Evolutionary conservation across 1,140 invertebrate genomes (phyloP), one percentile per base, ranked within the genome.

Genomic region (Ephestia elutella): DNA sequence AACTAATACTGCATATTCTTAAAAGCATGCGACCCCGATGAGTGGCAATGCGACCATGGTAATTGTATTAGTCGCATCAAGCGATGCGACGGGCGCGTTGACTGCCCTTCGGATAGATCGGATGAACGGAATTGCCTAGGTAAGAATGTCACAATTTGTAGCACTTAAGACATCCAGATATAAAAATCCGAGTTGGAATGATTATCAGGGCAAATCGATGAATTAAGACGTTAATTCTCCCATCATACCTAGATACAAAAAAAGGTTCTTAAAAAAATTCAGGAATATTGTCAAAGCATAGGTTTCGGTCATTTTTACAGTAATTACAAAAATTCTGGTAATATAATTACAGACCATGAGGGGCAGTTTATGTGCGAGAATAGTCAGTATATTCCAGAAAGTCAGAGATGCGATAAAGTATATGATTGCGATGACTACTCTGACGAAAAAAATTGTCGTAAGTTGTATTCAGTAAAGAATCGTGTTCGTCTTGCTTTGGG

Each of bases 361-460:
- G 86, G 89, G 70, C 90, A 93, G 86, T 96, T 94, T 89, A 91
- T 81, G 77, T 95, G 95, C 86, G 83, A 86, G 72, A 91, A 91
- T 74, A 93, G 93, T 70, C 89, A 90, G 68, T 92, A 92, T 77
- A 92, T 95, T 79, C 86, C 90, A 54, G 80, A 89, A 68, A 85
- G 88, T 70, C 83, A 90, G 75, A 89, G 90, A 80, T 94, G 94
- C 87, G 92, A 94, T 89, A 90, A 91, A 56, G 81, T 87, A 62
- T 90, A 91, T 72, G 92, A 94, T 89, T 95, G 94, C 89, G 82
- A 76, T 62, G 93, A 94, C 89, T 91, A 91, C 82, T 92, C 92
- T 67, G 94, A 94, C 77, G 93, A 94, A 89, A 89, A 85, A 76
- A 90, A 92, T 82, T 94, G 93, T 90, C 92, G 93, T 94, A 94